Conservation (phyloP, 2,797 vertebrate genomes). For the Pseudopleuronectes americanus region DNA sequence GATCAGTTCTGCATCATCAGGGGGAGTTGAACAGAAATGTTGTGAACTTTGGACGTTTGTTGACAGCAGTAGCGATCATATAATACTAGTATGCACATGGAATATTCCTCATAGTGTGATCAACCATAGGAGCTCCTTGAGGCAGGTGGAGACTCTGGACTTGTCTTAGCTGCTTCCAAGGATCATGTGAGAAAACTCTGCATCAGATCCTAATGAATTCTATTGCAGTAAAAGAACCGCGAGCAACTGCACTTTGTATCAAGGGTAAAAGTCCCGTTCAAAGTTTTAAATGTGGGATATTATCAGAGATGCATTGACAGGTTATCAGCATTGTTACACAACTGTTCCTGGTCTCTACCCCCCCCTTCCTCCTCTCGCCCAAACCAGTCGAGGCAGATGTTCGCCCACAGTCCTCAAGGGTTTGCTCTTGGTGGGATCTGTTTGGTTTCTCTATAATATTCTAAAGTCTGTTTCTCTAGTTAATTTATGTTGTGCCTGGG, state of each 20-base stretch:
- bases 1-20: neutral
- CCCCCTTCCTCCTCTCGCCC: no score
- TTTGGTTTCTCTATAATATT: no score
- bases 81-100: neutral
- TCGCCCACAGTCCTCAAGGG: no score
- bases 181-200: neutral
- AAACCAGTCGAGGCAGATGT: no score
- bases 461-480: no score
- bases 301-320: no score
- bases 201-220: neutral
- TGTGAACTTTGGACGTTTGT: slow-evolving; percentile 36
- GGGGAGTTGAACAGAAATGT: neutral
- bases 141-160: neutral
- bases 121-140: neutral
- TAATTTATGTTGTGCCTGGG: no score
- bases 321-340: no score
- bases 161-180: neutral
- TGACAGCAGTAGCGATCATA: neutral
- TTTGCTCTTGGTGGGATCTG: no score
- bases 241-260: neutral
- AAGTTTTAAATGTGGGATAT: neutral
- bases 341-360: no score
- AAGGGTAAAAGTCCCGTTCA: neutral
- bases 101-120: neutral
- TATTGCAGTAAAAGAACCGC: neutral